Evolutionary conservation across 1,140 invertebrate species (phyloP).

Genomic region (Drosophila subpulchrella): DNA sequence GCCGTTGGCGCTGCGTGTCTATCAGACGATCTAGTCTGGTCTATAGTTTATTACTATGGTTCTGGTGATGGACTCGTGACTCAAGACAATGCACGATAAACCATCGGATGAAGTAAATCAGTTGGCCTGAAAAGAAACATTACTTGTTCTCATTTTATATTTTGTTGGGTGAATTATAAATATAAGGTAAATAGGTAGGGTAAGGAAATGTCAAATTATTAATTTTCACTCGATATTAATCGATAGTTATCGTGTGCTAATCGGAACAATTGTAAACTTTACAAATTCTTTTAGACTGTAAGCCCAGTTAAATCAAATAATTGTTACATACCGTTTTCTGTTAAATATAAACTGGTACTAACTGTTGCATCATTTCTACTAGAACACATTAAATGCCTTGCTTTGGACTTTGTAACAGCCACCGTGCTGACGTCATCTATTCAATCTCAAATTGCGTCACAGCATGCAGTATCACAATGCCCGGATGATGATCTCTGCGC

Average conservation of each 20-base stretch:
- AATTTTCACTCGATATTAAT: too few relatives aligned
- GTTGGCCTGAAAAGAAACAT: conserved; percentile 10
- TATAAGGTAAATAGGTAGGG: too few relatives aligned
- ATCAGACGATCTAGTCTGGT: conserved; percentile 56
- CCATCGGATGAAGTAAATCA: neutral
- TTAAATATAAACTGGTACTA: too few relatives aligned
- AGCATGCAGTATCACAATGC: conserved; percentile 26
- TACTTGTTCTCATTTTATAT: neutral
- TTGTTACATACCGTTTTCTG: too few relatives aligned
- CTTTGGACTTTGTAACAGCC: conserved; percentile 22
- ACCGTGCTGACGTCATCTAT: conserved; percentile 42
- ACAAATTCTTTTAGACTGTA: too few relatives aligned
- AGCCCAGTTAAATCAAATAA: too few relatives aligned
- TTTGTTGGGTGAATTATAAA: neutral
- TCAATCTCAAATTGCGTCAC: conserved; percentile 42
- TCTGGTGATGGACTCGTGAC: conserved; percentile 48
- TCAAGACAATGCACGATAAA: neutral
- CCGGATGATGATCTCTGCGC: conserved; percentile 29
- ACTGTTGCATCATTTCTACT: conserved; percentile 15
- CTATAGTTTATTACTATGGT: conserved; percentile 20
- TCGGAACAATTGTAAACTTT: neutral
- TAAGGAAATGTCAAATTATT: too few relatives aligned
- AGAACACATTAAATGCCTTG: conserved; percentile 18
- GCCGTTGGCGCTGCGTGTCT: conserved; percentile 52
- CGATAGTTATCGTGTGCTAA: neutral